These are phyloP conservation scores for Acanthosepion esculentum DNA, from an alignment of 2,888 invertebrate species.

Conservation along the genomic window DNA sequence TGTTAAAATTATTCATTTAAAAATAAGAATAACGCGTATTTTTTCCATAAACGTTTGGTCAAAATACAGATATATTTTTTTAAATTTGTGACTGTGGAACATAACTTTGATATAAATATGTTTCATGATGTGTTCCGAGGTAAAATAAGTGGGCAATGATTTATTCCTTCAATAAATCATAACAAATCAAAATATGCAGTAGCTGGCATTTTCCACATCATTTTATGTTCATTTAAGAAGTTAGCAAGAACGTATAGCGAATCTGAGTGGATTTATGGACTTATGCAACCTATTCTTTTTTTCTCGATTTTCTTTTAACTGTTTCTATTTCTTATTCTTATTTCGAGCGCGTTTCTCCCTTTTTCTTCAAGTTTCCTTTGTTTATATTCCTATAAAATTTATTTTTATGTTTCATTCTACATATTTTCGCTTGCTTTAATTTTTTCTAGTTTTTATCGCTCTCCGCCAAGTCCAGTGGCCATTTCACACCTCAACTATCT, in stretches of 20 bases:
- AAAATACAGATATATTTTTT: too few relatives aligned
- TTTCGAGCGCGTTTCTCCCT: background rate
- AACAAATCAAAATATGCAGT: too few relatives aligned
- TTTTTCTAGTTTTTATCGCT: too few relatives aligned
- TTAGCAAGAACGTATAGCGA: background rate
- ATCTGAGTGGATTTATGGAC: background rate
- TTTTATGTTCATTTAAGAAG: background rate
- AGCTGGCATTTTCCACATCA: background rate
- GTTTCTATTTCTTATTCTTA: background rate
- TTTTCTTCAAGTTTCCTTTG: background rate
- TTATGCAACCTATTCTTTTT: background rate
- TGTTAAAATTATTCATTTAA: too few relatives aligned
- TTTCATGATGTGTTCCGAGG: too few relatives aligned
- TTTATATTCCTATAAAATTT: background rate
- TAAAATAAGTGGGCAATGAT: too few relatives aligned
- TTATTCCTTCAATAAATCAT: too few relatives aligned
- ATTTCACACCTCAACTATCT: slow-evolving; percentile 33
- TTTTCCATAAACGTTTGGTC: too few relatives aligned
- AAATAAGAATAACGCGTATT: too few relatives aligned
- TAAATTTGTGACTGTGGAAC: too few relatives aligned
- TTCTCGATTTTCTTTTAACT: background rate
- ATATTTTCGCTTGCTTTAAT: background rate
- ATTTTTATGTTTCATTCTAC: background rate
- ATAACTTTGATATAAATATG: too few relatives aligned
- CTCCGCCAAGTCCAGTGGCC: background rate